Conservation (phyloP, 1,140 invertebrate species). For the Gerris buenoi region DNA sequence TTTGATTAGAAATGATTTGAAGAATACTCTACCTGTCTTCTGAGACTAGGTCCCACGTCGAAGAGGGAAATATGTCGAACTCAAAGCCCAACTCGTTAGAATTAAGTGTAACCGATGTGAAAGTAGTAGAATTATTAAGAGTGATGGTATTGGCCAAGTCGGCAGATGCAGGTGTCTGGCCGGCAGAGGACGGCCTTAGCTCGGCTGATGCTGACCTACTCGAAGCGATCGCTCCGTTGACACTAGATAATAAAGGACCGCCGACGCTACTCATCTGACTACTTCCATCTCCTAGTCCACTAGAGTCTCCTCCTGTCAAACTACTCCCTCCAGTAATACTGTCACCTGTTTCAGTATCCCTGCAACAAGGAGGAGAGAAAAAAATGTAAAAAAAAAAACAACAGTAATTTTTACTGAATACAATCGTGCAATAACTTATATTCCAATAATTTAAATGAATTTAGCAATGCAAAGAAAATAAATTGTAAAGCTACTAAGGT, state of each 20-base stretch:
- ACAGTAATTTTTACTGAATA: too few species aligned
- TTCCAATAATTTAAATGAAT: too few species aligned
- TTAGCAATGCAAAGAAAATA: too few species aligned
- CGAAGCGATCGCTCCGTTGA: slow-evolving; percentile 36
- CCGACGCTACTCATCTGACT: slow-evolving; percentile 29
- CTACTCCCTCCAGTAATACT: neutral
- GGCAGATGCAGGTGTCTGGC: slow-evolving; percentile 5
- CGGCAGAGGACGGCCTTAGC: slow-evolving; percentile 22
- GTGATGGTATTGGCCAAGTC: slow-evolving; percentile 26
- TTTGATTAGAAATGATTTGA: too few species aligned
- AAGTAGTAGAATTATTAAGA: slow-evolving; percentile 22
- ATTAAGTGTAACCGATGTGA: slow-evolving; percentile 26
- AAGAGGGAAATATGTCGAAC: slow-evolving; percentile 40
- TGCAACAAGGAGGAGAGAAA: too few species aligned
- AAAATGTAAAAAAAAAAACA: too few species aligned
- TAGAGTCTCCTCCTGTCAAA: neutral
- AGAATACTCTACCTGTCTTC: slow-evolving; percentile 17
- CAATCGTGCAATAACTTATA: too few species aligned
- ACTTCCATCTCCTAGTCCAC: neutral
- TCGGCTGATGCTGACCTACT: slow-evolving; percentile 26
- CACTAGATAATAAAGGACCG: slow-evolving; percentile 45
- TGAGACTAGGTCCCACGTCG: slow-evolving; percentile 35
- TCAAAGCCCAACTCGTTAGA: slow-evolving; percentile 28
- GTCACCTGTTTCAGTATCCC: neutral
- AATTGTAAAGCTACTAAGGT: too few species aligned